Conservation (phyloP, 2,888 invertebrate species). For the Drosophila macrospina region DNA sequence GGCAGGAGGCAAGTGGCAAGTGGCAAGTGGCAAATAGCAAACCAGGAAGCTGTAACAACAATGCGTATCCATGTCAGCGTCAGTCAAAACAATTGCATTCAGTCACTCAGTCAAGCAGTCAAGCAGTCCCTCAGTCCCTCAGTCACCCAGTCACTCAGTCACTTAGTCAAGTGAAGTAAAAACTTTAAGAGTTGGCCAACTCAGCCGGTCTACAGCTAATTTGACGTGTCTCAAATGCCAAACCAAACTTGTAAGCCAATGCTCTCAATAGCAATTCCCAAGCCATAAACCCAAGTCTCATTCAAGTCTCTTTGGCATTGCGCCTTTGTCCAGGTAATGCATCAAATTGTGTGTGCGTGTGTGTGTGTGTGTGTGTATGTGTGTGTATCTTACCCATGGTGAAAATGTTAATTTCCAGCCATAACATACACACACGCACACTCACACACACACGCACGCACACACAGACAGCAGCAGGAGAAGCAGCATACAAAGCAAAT, state of each 20-base stretch:
- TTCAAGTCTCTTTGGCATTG: conserved; percentile 23
- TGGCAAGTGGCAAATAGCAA: conserved; percentile 8
- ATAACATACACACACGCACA: conserved; percentile 33
- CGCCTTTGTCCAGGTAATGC: conserved; percentile 55
- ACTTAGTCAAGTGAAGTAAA: conserved; percentile 65
- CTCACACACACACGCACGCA: not conserved
- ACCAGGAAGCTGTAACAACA: conserved; percentile 71
- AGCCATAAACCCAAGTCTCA: conserved; percentile 15
- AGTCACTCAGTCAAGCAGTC: conserved; percentile 53
- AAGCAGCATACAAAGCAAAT: conserved; percentile 66
- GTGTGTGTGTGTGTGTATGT: no score
- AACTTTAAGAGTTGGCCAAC: conserved; percentile 65
- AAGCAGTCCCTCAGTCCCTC: conserved; percentile 56
- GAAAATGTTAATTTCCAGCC: conserved; percentile 68
- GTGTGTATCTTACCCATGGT: conserved; percentile 33
- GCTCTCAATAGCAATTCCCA: conserved; percentile 3
- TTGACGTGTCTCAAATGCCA: conserved; percentile 52
- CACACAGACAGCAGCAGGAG: conserved; percentile 22
- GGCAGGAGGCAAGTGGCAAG: not conserved
- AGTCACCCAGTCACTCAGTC: conserved; percentile 53
- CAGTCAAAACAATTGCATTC: conserved; percentile 57
- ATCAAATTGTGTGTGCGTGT: conserved; percentile 51
- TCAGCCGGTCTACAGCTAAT: conserved; percentile 53
- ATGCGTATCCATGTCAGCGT: conserved; percentile 69
- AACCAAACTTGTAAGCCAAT: no score